Evolutionary conservation across 1,140 invertebrate species (phyloP).

Genomic region (Macrobrachium nipponense): DNA sequence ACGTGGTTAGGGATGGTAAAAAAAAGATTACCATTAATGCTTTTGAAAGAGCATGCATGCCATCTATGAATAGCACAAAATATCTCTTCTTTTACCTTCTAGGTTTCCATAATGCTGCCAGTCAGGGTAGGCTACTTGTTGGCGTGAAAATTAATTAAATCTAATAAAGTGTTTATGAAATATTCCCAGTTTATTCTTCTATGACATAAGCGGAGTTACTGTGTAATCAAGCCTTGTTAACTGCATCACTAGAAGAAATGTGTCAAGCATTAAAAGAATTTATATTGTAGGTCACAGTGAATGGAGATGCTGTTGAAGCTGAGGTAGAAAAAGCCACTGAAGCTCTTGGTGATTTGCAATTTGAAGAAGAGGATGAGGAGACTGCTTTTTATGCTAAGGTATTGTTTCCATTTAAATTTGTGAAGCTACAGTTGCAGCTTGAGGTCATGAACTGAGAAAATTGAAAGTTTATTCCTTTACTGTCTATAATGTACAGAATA

Average conservation of each 20-base stretch:
- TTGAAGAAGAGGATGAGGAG: conserved; percentile 83
- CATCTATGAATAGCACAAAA: too few relatives aligned
- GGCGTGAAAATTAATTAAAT: neutral
- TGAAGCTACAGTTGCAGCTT: neutral
- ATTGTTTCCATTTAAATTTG: conserved; percentile 65
- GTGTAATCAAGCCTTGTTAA: neutral
- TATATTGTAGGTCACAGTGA: conserved; percentile 52
- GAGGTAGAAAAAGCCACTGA: conserved; percentile 66
- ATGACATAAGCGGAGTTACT: neutral
- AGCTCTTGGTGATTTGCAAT: conserved; percentile 71
- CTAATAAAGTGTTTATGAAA: too few relatives aligned
- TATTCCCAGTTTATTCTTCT: neutral
- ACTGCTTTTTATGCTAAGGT: conserved; percentile 87
- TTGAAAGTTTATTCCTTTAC: too few relatives aligned
- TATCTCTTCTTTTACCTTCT: too few relatives aligned
- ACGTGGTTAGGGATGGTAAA: too few relatives aligned
- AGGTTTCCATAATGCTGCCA: too few relatives aligned
- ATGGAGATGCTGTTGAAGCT: conserved; percentile 53
- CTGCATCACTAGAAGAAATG: neutral
- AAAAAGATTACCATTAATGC: too few relatives aligned
- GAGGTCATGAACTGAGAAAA: neutral
- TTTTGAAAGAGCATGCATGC: too few relatives aligned
- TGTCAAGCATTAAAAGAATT: neutral
- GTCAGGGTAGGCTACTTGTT: too few relatives aligned
- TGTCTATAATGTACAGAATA: too few relatives aligned